Evolutionary conservation across 2,888 invertebrate species (phyloP), one percentile per base, ranked within the genome.

Genomic region (Silvanus unidentatus): DNA sequence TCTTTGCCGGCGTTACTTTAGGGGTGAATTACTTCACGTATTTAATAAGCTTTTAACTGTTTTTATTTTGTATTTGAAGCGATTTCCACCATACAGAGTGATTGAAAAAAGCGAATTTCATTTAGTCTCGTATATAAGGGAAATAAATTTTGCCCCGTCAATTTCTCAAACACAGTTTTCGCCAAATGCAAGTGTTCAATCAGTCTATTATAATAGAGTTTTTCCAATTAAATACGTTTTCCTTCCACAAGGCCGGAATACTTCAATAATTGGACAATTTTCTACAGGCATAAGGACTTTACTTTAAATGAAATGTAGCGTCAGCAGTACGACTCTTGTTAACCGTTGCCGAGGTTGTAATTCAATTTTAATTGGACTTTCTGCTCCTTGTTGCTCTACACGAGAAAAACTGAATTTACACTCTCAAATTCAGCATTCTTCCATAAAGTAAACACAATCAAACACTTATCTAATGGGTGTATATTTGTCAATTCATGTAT

Each of bases 121-220:
- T 38, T 42, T 45, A 22, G 22, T 8, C n/a, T n/a, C n/a, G n/a
- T n/a, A n/a, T n/a, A 8, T 5, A 22, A 22, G 8, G 8, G 22
- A 22, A 22, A 22, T 8, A 22, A 22, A 22, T 22, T 22, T 22
- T n/a, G n/a, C n/a, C n/a, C 22, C 22, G 22, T 22, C n/a, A n/a
- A n/a, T n/a, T n/a, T n/a, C n/a, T n/a, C n/a, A n/a, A n/a, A n/a
- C n/a, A n/a, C n/a, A n/a, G n/a, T n/a, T n/a, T n/a, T 5, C 22
- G 8, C 22, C 3, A 43, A 47, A 29, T 27, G 39, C 40, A 43
- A 40, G 27, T 47, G 35, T 40, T 47, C 47, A 47, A 47, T 47
- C 47, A 47, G 32, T 43, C 40, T 37, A 43, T 44, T 43, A 43
- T 47, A 47, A 47, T 47, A 38, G 43, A 41, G 43, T 43, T 43